Evolutionary conservation across 1,140 invertebrate genomes (phyloP), one percentile per base, ranked within the genome.

Genomic region (Lethrus apterus): DNA sequence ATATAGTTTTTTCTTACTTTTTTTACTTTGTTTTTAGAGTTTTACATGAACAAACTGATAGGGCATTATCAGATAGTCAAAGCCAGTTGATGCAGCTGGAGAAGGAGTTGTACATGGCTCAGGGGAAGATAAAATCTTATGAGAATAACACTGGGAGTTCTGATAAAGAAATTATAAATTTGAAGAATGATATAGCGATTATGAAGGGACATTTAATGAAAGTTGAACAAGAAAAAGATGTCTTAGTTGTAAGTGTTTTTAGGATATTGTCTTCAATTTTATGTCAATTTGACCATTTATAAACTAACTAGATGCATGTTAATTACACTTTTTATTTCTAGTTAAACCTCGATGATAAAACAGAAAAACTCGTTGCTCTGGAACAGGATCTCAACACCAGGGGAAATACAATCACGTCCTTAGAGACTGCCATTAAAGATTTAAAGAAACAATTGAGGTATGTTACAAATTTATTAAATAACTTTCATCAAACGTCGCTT

Each of bases 21-120:
- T 18, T 7, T 44, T 32, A 30, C 19, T 17, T 31, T 19, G 13
- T 24, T 56, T 55, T 30, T 36, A 68, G 65, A 50, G 54, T 52
- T 24, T 48, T 67, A 35, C 63, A 68, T 30, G 65, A 68, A 36
- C 64, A 68, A 56, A 60, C 63, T 5, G 64, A 68, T 42, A 52
- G 55, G 20, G 54, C 65, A 4, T 45, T 67, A 34, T 48, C 50
- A 13, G 64, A 68, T 31, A 50, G 52, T 17, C 64, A 67, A 44
- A 50, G 41, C 18, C 55, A 66, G 45, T 19, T 68, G n/a, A 24
- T 50, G 7, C 52, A 60, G 40, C 19, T 53, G 0, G 60, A 67
- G 53, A 52, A 46, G 3, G 59, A 66, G 48, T 38, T 66, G 5
- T 44, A 48, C 2, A 50, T 42, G 32, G 56, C 50, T n/a, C 48